These are phyloP conservation scores for Noctua fimbriata DNA, from an alignment of 2,888 invertebrate genomes.

Conservation along the genomic window DNA sequence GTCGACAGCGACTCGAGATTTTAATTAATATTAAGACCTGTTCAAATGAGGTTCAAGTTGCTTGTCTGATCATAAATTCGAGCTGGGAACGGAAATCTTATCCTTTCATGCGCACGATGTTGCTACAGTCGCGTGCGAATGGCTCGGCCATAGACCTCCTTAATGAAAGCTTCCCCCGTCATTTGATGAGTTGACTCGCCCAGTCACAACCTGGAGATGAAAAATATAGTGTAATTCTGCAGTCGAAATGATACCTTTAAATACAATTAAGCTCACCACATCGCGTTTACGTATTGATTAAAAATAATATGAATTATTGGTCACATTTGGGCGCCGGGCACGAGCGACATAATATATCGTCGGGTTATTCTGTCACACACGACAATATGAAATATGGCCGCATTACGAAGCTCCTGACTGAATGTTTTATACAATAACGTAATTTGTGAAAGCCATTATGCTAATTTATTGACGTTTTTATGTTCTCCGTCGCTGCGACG, in stretches of 20 bases:
- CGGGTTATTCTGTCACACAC: conserved; percentile 51
- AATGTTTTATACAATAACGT: conserved; percentile 75
- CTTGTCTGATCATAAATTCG: conserved; percentile 59
- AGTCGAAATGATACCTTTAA: conserved; percentile 8
- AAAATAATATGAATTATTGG: conserved; percentile 46
- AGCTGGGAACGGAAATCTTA: conserved; percentile 35
- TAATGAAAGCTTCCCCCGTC: conserved; percentile 34
- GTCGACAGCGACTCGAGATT: conserved; percentile 50
- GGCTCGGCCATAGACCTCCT: neutral
- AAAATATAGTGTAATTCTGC: conserved; percentile 16
- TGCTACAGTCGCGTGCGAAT: conserved; percentile 16
- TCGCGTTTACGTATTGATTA: conserved; percentile 49
- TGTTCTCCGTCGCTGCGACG: conserved; percentile 65
- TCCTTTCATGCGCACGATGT: conserved; percentile 31
- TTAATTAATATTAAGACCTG: conserved; percentile 66
- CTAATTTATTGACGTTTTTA: conserved; percentile 80
- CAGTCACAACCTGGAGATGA: neutral
- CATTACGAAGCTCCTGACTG: conserved; percentile 70
- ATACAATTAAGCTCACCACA: conserved; percentile 20
- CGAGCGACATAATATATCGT: conserved; percentile 62
- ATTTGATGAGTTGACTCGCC: conserved; percentile 4
- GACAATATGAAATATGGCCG: conserved; percentile 64
- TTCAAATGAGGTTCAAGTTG: conserved; percentile 56
- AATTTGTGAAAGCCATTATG: conserved; percentile 80
- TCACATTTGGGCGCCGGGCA: conserved; percentile 48